Evolutionary conservation across 64 coral and sea anemone genomes (phyloP).

Genomic region (Porites lutea): DNA sequence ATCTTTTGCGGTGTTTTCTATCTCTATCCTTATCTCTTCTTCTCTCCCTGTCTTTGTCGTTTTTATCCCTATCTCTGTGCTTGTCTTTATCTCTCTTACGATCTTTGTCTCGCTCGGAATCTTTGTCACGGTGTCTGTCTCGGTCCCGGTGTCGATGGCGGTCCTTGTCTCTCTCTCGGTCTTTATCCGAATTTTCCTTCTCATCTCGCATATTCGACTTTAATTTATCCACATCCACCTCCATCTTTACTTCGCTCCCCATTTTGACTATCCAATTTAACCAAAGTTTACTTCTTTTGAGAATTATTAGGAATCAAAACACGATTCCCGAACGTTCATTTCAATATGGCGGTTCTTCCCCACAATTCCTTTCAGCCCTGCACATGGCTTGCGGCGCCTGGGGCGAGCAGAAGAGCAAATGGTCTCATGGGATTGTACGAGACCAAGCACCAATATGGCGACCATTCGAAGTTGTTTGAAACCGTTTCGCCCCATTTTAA

Average conservation of each 20-base stretch:
- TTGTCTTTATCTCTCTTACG: constrained; percentile 79
- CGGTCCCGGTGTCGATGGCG: constrained; percentile 55
- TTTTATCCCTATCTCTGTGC: constrained; percentile 80
- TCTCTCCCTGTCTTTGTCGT: constrained; percentile 79
- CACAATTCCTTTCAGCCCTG: not conserved
- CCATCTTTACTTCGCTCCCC: constrained; percentile 48
- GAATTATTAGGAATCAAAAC: not conserved
- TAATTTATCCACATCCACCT: constrained; percentile 23
- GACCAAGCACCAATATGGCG: constrained; percentile 68
- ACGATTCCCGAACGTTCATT: not conserved
- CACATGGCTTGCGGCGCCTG: too few relatives aligned
- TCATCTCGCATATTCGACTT: constrained; percentile 6
- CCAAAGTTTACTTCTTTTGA: not conserved
- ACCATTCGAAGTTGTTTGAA: constrained; percentile 68
- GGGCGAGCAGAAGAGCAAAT: not conserved
- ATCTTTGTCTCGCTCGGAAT: constrained; percentile 74
- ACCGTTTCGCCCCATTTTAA: constrained; percentile 65
- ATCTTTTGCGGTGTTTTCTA: constrained; percentile 89
- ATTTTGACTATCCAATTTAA: not conserved
- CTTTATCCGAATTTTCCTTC: constrained; percentile 52
- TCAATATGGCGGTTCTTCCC: constrained; percentile 39
- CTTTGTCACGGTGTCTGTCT: constrained; percentile 60
- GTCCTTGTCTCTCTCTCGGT: constrained; percentile 33
- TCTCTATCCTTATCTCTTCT: constrained; percentile 74
- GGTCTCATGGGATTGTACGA: constrained; percentile 51